Base-by-base conservation (phyloP, 2,888 invertebrate genomes). In the Pharmacophagus antenor region DNA sequence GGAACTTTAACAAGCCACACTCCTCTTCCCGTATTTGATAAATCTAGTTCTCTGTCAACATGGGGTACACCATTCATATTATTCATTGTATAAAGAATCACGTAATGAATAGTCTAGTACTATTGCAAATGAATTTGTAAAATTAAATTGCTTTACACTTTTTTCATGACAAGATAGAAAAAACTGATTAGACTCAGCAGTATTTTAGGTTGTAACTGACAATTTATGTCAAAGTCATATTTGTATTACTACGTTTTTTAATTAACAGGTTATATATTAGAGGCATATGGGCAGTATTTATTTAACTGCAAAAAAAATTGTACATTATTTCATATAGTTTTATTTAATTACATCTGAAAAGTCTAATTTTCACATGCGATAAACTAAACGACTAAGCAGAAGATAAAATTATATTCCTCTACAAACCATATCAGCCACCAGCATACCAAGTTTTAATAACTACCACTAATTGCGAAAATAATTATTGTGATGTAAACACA, bases 1-100 rank as follows among this genome's bases (percentile, higher is more conserved):
- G 99, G 99, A 10, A 95, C 95, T 89, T 99, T 99, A 0, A 99
- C 99, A 7, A 99, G 92, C 99, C 99, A 99, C 12, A 99, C 97
- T 62, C 98, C 98, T 72, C 98, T 92, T 18, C 95, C 95, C 18
- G 97, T 95, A 80, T 97, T 97, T 18, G 96, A 95, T 56, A 97
- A 91, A 89, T 98, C 98, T 65, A 98, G 91, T 81, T 96, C 96
- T 66, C 94, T 93, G 75, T 96, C 96, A 53, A 94, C 92, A 67
- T 95, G 94, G 55, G 92, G 86, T 49, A 70, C 65, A 62, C 59
- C 71, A 51, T 82, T 73, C 62, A 77, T 68, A 70, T 70, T 73
- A 56, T 81, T 78, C 84, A 86, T 71, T 58, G 20, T 62, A 55
- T 37, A 8, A 46, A 27, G 15, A n/a, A 20, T 44, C 3, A 37